Evolutionary conservation across 2,113 vertebrate species (phyloP).

Genomic region (Labeo rohita): DNA sequence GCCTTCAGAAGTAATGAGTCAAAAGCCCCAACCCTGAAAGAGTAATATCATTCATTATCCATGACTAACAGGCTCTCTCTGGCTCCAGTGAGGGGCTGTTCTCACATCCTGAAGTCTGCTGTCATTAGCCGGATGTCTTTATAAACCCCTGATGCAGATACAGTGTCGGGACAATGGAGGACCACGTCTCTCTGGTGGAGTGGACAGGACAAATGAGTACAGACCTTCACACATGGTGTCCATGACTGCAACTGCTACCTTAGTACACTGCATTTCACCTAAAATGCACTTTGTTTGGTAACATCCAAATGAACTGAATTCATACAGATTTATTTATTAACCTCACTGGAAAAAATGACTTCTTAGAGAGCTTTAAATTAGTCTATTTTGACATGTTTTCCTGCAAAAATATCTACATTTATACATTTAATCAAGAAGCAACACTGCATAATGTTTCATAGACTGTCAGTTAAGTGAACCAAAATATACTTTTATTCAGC

Average conservation of each 20-base stretch:
- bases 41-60: constrained; percentile 59
- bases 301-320: neutral
- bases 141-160: neutral
- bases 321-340: neutral
- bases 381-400: neutral
- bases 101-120: constrained; percentile 42
- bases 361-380: neutral
- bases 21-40: constrained; percentile 49
- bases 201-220: constrained; percentile 37
- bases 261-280: neutral
- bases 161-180: constrained; percentile 7
- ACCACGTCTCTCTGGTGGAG: constrained; percentile 36
- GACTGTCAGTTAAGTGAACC: neutral
- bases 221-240: constrained; percentile 1
- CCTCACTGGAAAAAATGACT: neutral
- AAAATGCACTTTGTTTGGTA: neutral
- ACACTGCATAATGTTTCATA: neutral
- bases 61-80: constrained; percentile 50
- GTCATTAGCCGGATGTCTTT: constrained; percentile 38
- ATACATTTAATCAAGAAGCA: neutral
- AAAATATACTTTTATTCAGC: neutral
- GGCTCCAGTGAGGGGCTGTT: constrained; percentile 31
- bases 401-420: neutral
- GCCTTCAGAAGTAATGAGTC: constrained; percentile 52
- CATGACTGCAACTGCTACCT: neutral